A percentile compares a stretch with the other conserved stretches of the same genome.
These are phyloP conservation scores for Panagrolaimus sp. DNA, from an alignment of 1,140 invertebrate genomes.

Conservation along the genomic window DNA sequence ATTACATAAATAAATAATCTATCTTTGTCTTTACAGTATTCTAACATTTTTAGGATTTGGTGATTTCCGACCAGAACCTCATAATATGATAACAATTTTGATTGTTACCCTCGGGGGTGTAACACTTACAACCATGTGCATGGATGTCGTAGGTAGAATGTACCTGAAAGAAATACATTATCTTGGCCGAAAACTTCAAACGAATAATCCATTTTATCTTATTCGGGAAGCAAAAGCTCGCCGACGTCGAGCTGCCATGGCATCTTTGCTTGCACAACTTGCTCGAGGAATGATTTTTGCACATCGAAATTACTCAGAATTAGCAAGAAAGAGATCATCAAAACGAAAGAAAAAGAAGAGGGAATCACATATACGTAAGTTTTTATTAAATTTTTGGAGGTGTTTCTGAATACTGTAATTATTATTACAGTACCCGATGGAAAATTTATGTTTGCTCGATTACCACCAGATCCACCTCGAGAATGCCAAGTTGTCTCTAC, in stretches of 20 bases:
- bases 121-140: constrained; percentile 59
- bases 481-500: constrained; percentile 58
- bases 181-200: constrained; percentile 54
- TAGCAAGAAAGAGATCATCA: constrained; percentile 44
- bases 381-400: constrained; percentile 49
- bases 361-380: constrained; percentile 26
- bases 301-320: constrained; percentile 52
- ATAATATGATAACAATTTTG: constrained; percentile 47
- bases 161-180: constrained; percentile 59
- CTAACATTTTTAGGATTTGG: constrained; percentile 46
- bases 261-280: constrained; percentile 52
- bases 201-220: constrained; percentile 58
- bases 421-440: constrained; percentile 56
- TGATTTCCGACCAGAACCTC: constrained; percentile 48
- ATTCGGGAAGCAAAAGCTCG: constrained; percentile 57
- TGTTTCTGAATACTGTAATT: constrained; percentile 14
- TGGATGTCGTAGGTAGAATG: constrained; percentile 59
- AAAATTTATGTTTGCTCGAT: constrained; percentile 57
- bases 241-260: constrained; percentile 52
- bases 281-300: constrained; percentile 59
- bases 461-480: constrained; percentile 53
- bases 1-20: not conserved
- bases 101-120: constrained; percentile 49
- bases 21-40: not conserved
- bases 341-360: constrained; percentile 32